These are phyloP conservation scores for Zaprionus ghesquierei DNA, from an alignment of 1,140 invertebrate species.

Conservation along the genomic window DNA sequence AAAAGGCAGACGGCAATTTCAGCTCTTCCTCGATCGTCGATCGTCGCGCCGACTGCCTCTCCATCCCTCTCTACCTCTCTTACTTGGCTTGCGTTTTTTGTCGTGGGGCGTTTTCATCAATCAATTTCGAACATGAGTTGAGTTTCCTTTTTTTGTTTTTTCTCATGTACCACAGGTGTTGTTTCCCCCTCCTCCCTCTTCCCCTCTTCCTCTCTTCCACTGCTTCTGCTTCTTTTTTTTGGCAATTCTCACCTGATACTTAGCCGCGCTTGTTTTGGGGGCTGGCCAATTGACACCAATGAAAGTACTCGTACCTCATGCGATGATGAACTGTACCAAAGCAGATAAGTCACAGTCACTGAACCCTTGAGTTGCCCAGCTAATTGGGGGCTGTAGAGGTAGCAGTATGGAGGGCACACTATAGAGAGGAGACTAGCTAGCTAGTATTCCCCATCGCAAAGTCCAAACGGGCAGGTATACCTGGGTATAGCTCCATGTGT, in stretches of 20 bases:
- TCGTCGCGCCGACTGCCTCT: constrained; percentile 3
- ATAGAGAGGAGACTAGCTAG: no score
- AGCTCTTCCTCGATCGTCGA: constrained; percentile 11
- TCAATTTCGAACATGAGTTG: constrained; percentile 58
- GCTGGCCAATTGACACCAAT: constrained; percentile 65
- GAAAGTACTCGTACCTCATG: constrained; percentile 36
- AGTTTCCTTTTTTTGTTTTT: constrained; percentile 31
- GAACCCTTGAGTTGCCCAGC: constrained; percentile 39
- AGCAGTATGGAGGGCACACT: no score
- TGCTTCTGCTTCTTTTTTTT: not conserved
- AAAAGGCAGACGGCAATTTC: constrained; percentile 53
- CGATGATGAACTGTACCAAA: constrained; percentile 4
- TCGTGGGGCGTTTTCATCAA: constrained; percentile 73
- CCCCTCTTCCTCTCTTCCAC: not conserved
- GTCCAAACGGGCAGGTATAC: no score
- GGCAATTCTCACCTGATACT: constrained; percentile 6
- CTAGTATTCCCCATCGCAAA: no score
- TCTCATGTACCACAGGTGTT: constrained; percentile 33
- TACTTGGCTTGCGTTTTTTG: constrained; percentile 10
- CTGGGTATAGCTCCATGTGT: no score
- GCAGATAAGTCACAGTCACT: constrained; percentile 57
- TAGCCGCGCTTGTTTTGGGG: not conserved
- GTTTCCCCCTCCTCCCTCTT: not conserved
- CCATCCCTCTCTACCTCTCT: not conserved
- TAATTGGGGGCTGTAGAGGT: constrained; percentile 30